Percentiles rank a stretch among this genome's conserved stretches.
phyloP scores from a whole-genome alignment of 2,888 invertebrate genomes.

The Mechanitis messenoides region DNA sequence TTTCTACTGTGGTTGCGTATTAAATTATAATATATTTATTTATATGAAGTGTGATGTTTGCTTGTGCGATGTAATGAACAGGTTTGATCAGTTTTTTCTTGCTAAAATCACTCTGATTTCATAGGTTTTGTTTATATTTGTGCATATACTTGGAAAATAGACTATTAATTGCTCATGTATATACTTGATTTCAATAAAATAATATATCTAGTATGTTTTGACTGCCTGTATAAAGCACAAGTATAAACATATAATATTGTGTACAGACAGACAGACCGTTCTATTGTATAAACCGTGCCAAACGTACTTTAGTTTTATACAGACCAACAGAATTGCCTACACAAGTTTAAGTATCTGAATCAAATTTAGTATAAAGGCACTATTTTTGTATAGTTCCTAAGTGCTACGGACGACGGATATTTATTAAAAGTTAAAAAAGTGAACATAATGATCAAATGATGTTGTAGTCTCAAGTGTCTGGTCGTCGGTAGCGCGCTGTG shows the following conservation, averaged over 20 bases:
- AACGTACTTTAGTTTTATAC: slow-evolving; percentile 37
- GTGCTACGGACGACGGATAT: slow-evolving; percentile 25
- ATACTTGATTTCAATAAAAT: too few relatives aligned
- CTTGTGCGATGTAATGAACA: too few relatives aligned
- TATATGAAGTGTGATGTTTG: too few relatives aligned
- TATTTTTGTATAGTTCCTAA: slow-evolving; percentile 28
- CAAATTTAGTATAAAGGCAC: slow-evolving; percentile 1
- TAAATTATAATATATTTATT: too few relatives aligned
- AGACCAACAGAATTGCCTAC: slow-evolving; percentile 15
- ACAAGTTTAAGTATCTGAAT: neutral
- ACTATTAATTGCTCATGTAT: too few relatives aligned
- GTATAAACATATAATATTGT: slow-evolving; percentile 32
- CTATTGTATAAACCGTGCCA: slow-evolving; percentile 61
- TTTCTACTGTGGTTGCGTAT: too few relatives aligned
- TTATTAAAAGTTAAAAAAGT: slow-evolving; percentile 20
- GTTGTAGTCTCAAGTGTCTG: slow-evolving; percentile 12
- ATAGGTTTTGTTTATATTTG: too few relatives aligned
- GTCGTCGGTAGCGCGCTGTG: slow-evolving; percentile 28
- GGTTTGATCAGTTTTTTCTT: too few relatives aligned
- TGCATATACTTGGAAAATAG: too few relatives aligned
- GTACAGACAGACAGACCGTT: slow-evolving; percentile 42
- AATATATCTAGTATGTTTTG: neutral
- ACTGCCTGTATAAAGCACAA: slow-evolving; percentile 8
- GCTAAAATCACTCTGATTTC: too few relatives aligned
- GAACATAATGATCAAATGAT: slow-evolving; percentile 1